Evolutionary conservation across 64 coral and sea anemone species (phyloP).

Genomic region (Montipora cactus): DNA sequence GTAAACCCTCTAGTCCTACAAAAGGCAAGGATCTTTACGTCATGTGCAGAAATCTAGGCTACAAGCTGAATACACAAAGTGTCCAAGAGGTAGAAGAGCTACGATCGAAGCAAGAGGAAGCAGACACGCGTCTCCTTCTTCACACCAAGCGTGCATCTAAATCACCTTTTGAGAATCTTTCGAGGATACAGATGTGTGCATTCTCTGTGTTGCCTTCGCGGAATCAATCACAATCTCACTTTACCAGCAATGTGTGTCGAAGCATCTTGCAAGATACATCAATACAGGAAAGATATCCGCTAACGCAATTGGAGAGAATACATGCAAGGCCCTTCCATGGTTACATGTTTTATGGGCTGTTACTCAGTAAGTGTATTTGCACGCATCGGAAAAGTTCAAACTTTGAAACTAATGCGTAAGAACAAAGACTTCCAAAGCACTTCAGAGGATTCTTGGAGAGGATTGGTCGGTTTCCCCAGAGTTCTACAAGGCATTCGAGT

Average conservation of each 20-base stretch:
- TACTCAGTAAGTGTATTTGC: slow-evolving; percentile 49
- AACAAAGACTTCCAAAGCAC: background rate
- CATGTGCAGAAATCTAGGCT: too few relatives aligned
- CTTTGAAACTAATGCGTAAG: background rate
- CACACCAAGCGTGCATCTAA: background rate
- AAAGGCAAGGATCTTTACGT: too few relatives aligned
- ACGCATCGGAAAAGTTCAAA: slow-evolving; percentile 11
- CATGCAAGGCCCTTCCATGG: background rate
- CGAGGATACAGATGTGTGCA: background rate
- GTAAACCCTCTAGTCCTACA: background rate
- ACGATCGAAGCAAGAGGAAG: too few relatives aligned
- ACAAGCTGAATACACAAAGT: too few relatives aligned
- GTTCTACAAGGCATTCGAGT: background rate
- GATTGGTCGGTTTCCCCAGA: background rate
- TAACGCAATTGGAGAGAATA: background rate
- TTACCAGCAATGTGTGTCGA: background rate
- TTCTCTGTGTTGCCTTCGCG: background rate
- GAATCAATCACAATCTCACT: too few relatives aligned
- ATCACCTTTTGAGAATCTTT: background rate
- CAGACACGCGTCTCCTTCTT: too few relatives aligned
- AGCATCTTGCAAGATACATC: background rate
- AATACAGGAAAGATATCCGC: slow-evolving; percentile 32
- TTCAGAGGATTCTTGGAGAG: background rate
- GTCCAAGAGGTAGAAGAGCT: too few relatives aligned
- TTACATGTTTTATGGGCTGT: background rate